Conservation (phyloP, 2,113 vertebrate species). For the Manacus vitellinus region DNA sequence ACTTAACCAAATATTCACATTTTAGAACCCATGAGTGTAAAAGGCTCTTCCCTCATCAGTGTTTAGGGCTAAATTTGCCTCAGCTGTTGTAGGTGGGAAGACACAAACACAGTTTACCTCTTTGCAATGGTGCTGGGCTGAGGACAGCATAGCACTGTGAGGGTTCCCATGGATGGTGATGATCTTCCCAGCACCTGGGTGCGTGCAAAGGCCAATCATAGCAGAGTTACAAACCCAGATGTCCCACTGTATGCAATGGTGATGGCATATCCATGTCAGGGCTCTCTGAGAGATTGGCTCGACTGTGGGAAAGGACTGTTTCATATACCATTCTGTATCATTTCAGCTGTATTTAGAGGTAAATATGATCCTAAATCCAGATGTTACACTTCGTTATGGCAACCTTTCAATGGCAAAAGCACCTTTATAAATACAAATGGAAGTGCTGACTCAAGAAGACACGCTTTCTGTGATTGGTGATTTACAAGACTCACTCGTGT, state of each 20-base stretch:
- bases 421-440: background rate
- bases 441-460: background rate
- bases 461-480: background rate
- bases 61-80: background rate
- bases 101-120: background rate
- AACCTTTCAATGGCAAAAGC: background rate
- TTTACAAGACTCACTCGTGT: background rate
- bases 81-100: background rate
- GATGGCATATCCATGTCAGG: fast-evolving
- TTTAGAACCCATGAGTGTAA: background rate
- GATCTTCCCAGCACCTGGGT: background rate
- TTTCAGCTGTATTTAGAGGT: background rate
- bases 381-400: background rate
- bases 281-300: fast-evolving
- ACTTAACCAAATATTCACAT: background rate
- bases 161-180: background rate
- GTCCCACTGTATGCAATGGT: background rate
- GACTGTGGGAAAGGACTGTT: background rate
- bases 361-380: background rate
- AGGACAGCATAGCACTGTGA: fast-evolving
- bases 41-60: background rate
- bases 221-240: background rate
- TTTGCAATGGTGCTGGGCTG: background rate
- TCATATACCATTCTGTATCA: background rate
- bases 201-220: background rate